phyloP scores from a whole-genome alignment of 2,113 vertebrate genomes.

The Rhabdomys dilectus region DNA sequence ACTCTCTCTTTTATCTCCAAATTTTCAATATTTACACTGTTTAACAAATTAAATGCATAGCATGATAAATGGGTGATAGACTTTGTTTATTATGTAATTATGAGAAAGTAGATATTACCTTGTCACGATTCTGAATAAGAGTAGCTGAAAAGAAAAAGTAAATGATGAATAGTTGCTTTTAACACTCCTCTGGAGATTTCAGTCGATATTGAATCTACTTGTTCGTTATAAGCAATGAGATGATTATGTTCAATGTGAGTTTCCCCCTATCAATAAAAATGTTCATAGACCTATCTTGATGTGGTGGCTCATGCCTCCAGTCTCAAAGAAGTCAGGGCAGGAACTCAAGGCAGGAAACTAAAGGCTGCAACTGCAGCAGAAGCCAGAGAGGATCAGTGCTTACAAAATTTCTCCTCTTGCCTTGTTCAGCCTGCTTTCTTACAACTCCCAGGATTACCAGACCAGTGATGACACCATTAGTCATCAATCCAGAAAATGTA shows the following conservation, averaged over 20 bases:
- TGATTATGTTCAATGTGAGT: background rate
- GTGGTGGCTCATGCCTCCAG: background rate
- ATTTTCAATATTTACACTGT: slow-evolving; percentile 73
- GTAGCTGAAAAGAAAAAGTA: background rate
- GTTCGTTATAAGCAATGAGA: background rate
- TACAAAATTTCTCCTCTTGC: too few species aligned
- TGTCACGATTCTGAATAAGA: background rate
- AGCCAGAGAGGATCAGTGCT: background rate
- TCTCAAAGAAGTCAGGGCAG: background rate
- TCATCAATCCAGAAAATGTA: background rate
- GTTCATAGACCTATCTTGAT: background rate
- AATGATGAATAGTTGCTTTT: background rate
- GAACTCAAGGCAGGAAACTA: background rate
- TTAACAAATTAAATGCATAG: slow-evolving; percentile 82
- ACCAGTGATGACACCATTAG: background rate
- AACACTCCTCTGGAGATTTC: background rate
- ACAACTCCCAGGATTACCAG: background rate
- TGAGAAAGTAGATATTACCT: background rate
- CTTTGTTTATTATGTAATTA: background rate
- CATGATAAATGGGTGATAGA: slow-evolving; percentile 58
- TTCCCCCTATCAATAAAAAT: background rate
- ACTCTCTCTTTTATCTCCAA: background rate
- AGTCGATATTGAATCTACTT: background rate
- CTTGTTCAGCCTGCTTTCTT: background rate
- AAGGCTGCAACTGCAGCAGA: background rate